Evolutionary conservation across 2,797 vertebrate genomes (phyloP), one percentile per base, ranked within the genome.

Genomic region (Macropus fuliginosus): DNA sequence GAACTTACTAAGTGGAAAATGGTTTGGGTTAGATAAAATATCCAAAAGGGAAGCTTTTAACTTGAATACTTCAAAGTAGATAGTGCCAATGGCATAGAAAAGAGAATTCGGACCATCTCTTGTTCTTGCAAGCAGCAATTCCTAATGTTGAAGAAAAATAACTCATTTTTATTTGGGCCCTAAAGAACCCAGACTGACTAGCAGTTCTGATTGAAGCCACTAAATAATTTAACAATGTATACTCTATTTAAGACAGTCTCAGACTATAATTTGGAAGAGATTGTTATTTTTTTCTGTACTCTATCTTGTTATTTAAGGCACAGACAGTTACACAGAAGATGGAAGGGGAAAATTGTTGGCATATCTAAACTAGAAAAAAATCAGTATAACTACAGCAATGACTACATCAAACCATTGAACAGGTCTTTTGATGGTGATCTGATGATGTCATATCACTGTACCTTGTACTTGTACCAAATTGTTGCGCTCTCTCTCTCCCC

Each of bases 391-490:
- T 40, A 59, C 57, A 59, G 10, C n/a, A 81, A 81, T 46, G n/a
- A 46, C n/a, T 6, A 40, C 1, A 81, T 14, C n/a, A 21, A 87
- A 87, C 21, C 21, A 50, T 1, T 87, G 74, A 50, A 4, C 24
- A 27, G 46, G 1, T 50, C 54, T 92, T 95, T 56, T 92, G n/a
- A 56, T 92, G 74, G 13, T 52, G 59, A 5, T 89, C 91, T 90
- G 89, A 46, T 93, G 29, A 54, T 54, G 1, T 31, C 50, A 91
- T 8, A 91, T 91, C 5, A 54, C 50, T 24, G 1, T 31, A 54
- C 9, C 50, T 90, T 94, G 81, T 11, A 52, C 52, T 52, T 52
- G 52, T 46, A 27, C 57, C 93, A 96, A 95, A 95, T 92, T 92
- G 91, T 94, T 95, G 96, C 93, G 18, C 10, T 62, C 1, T 59